Percentiles rank a stretch among this genome's conserved stretches.
These are phyloP conservation scores for Pemphigus obesinymphae DNA, from an alignment of 1,140 invertebrate genomes.

Conservation along the genomic window DNA sequence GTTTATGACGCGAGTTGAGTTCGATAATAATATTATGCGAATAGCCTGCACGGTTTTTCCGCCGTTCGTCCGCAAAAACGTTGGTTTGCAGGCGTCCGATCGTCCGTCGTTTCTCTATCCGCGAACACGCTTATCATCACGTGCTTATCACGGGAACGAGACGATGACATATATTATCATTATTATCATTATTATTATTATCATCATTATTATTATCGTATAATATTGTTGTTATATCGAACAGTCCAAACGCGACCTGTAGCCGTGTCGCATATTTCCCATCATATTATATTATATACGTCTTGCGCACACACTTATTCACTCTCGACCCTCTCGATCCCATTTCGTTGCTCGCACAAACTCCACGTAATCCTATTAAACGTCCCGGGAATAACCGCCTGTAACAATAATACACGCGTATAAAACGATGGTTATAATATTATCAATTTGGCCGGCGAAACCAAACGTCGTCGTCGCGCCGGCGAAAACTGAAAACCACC, in stretches of 20 bases:
- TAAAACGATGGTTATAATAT: neutral
- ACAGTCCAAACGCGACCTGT: neutral
- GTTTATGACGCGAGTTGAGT: no score
- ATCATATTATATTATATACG: neutral
- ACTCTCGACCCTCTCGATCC: neutral
- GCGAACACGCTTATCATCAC: no score
- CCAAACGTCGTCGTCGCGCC: neutral
- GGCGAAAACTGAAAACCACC: neutral
- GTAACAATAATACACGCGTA: neutral
- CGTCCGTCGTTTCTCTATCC: no score
- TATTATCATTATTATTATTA: no score
- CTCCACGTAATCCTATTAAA: conserved; percentile 2
- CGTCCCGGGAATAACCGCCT: neutral
- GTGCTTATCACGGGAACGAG: no score
- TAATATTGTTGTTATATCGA: no score
- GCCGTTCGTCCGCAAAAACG: no score
- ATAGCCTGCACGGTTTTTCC: no score
- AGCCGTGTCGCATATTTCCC: neutral
- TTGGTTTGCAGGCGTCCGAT: no score
- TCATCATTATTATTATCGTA: no score
- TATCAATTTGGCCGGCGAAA: conserved; percentile 8
- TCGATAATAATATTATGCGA: no score
- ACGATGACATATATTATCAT: no score
- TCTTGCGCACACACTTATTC: neutral
- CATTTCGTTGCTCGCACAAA: neutral